Evolutionary conservation across 2,113 vertebrate genomes (phyloP).

Genomic region (Cephalopterus ornatus): DNA sequence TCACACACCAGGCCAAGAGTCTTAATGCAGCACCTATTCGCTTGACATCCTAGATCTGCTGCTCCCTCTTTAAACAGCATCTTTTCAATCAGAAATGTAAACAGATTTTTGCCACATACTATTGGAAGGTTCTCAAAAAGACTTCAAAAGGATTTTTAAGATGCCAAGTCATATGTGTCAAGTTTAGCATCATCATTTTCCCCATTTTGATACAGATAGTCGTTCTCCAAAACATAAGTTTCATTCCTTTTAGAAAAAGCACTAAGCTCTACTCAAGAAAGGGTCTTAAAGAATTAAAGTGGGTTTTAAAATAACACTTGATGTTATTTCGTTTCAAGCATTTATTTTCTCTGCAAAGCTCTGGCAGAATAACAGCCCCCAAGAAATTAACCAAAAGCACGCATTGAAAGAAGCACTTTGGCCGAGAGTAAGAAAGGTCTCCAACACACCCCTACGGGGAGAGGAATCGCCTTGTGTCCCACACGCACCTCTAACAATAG

Average conservation of each 20-base stretch:
- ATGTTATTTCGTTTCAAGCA: not conserved
- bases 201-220: rapidly evolving
- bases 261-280: not conserved
- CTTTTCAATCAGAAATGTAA: not conserved
- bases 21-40: not conserved
- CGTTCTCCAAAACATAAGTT: not conserved
- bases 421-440: too few species aligned
- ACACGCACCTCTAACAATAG: rapidly evolving
- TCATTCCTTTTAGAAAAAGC: not conserved
- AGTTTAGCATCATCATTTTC: not conserved
- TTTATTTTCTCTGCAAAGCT: not conserved
- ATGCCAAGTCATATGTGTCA: not conserved
- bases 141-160: not conserved
- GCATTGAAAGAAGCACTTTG: rapidly evolving
- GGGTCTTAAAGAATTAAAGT: not conserved
- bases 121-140: not conserved
- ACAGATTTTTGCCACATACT: not conserved
- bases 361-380: rapidly evolving
- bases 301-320: too few species aligned
- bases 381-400: not conserved
- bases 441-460: rapidly evolving
- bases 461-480: rapidly evolving
- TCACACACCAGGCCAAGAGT: not conserved
- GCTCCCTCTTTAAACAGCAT: not conserved
- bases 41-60: not conserved